A percentile compares a stretch with the other conserved stretches of the same genome.
Evolutionary conservation across 2,888 invertebrate genomes (phyloP).

Genomic region (Oscheius sp.): DNA sequence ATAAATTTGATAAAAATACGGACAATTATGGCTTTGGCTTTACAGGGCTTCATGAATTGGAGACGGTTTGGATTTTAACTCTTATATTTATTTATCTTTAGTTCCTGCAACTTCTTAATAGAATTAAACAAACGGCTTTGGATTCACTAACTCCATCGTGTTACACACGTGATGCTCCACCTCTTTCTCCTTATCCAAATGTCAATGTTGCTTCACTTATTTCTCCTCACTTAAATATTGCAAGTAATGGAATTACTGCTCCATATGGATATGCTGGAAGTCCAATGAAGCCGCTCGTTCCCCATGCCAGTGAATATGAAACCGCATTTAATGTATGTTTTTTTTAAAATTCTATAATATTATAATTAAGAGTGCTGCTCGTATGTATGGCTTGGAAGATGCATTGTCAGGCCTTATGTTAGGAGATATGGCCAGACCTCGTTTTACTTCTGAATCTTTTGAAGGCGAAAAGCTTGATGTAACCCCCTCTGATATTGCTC

Average conservation of each 20-base stretch:
- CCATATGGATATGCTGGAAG: background rate
- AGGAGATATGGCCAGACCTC: too few relatives aligned
- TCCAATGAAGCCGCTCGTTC: background rate
- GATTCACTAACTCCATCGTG: conserved; percentile 22
- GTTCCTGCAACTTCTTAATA: conserved; percentile 21
- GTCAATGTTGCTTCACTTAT: background rate
- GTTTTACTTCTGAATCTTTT: too few relatives aligned
- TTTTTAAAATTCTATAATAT: too few relatives aligned
- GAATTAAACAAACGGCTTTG: conserved; percentile 27
- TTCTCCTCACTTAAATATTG: too few relatives aligned
- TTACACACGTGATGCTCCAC: background rate
- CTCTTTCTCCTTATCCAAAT: too few relatives aligned
- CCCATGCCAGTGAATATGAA: too few relatives aligned
- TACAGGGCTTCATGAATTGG: background rate
- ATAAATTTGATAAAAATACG: conserved; percentile 30
- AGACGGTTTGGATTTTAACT: conserved; percentile 6
- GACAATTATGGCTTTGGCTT: conserved; percentile 30
- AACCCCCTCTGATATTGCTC: too few relatives aligned
- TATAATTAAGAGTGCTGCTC: too few relatives aligned
- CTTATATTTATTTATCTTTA: background rate
- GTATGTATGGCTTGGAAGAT: too few relatives aligned
- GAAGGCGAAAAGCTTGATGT: too few relatives aligned
- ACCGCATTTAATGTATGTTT: too few relatives aligned
- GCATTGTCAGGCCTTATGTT: too few relatives aligned
- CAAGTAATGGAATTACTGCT: background rate